These are phyloP conservation scores for Corvus cornix DNA, from an alignment of 2,113 vertebrate species.

Conservation along the genomic window DNA sequence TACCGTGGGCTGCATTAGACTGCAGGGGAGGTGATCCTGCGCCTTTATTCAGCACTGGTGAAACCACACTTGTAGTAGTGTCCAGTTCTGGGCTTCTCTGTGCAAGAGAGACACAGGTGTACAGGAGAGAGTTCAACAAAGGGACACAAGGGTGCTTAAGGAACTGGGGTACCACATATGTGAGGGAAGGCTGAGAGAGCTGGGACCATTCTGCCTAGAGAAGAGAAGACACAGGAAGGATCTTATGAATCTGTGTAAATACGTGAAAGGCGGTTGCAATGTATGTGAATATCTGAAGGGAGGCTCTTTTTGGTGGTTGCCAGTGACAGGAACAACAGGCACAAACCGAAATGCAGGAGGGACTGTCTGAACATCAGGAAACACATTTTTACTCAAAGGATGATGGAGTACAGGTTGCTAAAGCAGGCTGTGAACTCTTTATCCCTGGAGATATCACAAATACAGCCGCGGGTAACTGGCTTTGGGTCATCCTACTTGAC, in stretches of 20 bases:
- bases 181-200: not conserved
- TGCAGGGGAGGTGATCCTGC: not conserved
- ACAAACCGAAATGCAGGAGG: not conserved
- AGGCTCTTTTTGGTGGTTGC: not conserved
- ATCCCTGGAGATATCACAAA: not conserved
- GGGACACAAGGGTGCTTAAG: not conserved
- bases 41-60: not conserved
- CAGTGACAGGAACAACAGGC: not conserved
- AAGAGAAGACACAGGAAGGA: not conserved
- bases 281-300: not conserved
- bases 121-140: not conserved
- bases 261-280: not conserved
- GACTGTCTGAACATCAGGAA: not conserved
- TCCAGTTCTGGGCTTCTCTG: not conserved
- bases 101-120: fast-evolving
- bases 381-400: not conserved
- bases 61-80: not conserved
- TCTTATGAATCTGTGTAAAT: not conserved
- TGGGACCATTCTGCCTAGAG: not conserved
- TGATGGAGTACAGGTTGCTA: not conserved
- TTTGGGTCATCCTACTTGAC: not conserved
- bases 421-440: not conserved
- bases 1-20: not conserved
- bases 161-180: too few species aligned
- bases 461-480: fast-evolving